Conservation (phyloP, 2,797 vertebrate species). For the Phrynocephalus vlangalii region DNA sequence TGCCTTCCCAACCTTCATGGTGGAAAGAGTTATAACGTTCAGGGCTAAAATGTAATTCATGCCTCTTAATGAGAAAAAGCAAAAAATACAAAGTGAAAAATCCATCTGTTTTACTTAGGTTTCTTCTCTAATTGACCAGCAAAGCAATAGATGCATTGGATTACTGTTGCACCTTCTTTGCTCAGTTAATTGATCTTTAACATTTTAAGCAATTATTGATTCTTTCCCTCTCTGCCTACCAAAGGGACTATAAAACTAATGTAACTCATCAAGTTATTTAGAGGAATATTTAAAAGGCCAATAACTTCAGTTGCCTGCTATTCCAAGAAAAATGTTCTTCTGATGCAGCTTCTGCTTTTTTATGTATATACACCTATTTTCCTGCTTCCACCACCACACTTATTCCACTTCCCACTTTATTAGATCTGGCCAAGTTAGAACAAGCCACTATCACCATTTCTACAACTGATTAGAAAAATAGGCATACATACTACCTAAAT, state of each 20-base stretch:
- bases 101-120: constrained; percentile 20
- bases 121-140: constrained; percentile 41
- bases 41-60: background rate
- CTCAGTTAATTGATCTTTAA: constrained; percentile 59
- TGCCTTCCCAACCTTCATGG: background rate
- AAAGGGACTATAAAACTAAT: constrained; percentile 52
- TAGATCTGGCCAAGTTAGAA: constrained; percentile 13
- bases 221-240: constrained; percentile 36
- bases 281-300: constrained; percentile 51
- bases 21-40: background rate
- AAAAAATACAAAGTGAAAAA: constrained; percentile 1
- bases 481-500: background rate
- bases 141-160: constrained; percentile 4
- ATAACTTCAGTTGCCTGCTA: constrained; percentile 49
- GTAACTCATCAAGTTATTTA: constrained; percentile 56
- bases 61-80: background rate
- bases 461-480: background rate
- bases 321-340: constrained; percentile 29
- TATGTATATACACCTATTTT: constrained; percentile 15
- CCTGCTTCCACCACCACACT: constrained; percentile 18
- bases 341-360: background rate
- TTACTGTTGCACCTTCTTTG: constrained; percentile 43
- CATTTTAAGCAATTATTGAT: constrained; percentile 60
- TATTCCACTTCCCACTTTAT: constrained; percentile 48
- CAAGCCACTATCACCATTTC: background rate